Base-by-base conservation (phyloP, 1,140 invertebrate genomes). In the Tyrophagus putrescentiae region DNA sequence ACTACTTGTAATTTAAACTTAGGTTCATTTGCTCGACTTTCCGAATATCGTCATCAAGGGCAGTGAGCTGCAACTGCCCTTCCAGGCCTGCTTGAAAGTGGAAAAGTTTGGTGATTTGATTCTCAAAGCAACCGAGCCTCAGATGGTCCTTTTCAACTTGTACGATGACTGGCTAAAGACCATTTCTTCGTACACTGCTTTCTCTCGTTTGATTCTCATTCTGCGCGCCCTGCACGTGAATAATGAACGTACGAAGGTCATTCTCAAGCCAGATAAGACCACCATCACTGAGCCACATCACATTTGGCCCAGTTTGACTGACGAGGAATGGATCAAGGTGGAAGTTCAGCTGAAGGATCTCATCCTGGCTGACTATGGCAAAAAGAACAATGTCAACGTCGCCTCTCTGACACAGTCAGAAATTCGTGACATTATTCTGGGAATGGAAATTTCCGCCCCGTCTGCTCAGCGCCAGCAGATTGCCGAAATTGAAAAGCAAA, bases 31-130 rank as follows among this genome's bases (percentile, higher is more conserved):
- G 68, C 78, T 98, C 0, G 96, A 98, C 75, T 99, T 99, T 75
- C 95, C 96, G 0, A 99, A 99, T 72, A 98, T 99, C 73, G 95
- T 99, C 16, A 99, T 99, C 74, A 99, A 99, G 73, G 96, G 94
- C 1, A 97, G 92, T 2, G 95, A 99, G 72, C 73, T 99, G 52
- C 96, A 99, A 74, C 72, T 99, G 63, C 96, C 96, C 0, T 99
- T 99, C 85, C 96, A 98, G 71, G 92, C 92, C 13, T 98, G 94
- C 74, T 78, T 98, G 1, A 98, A 98, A 72, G 91, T 98, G 25
- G 96, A 99, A 75, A 98, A 98, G 73, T 98, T 99, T 72, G 95
- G 96, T 63, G 95, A 99, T 76, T 74, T 98, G 1, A 99, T 99
- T 70, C 75, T 99, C 9, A 98, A 99, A 73, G 96, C 96, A 1